Evolutionary conservation across 2,888 invertebrate genomes (phyloP), one percentile per base, ranked within the genome.

Genomic region (Carterocephalus palaemon): DNA sequence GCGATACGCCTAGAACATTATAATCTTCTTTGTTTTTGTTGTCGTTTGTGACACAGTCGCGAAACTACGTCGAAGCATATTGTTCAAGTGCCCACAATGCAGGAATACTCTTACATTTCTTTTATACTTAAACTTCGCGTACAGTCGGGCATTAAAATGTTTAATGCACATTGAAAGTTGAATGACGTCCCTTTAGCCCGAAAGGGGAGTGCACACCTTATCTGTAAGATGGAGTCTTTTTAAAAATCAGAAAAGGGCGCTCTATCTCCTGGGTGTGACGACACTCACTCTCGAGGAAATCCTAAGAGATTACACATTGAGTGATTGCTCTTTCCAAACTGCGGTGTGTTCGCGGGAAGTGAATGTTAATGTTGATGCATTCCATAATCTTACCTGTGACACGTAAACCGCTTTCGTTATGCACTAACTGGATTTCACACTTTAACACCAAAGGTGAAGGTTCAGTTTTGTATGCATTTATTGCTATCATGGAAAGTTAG

Each of bases 301-400:
- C 82, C 83, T 78, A 55, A 80, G 84, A 86, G 85, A 85, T 86
- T 85, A 84, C 76, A 65, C 54, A 65, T 73, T 85, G 85, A 86
- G 85, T 84, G 85, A 85, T 86, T 83, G 80, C 82, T 75, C 70
- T 81, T 77, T 65, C 69, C 66, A 70, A 82, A 84, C 75, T 81
- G 69, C 66, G 65, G 70, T 57, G 71, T 67, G 66, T 67, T 67
- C 60, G 54, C 54, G 60, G 64, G 62, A 74, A 79, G 74, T 79
- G 80, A 79, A 78, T 82, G 68, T 75, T 75, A 62, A 69, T 56
- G 65, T 56, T 53, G 70, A 71, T 70, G 68, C 69, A 67, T 68
- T 62, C 61, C 63, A 74, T 75, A 72, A 80, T 78, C 78, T n/a
- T 80, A 78, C 75, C 60, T 75, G 56, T 52, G 49, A 47, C 56